Evolutionary conservation across 2,888 invertebrate genomes (phyloP).

Genomic region (Norana najaformis): DNA sequence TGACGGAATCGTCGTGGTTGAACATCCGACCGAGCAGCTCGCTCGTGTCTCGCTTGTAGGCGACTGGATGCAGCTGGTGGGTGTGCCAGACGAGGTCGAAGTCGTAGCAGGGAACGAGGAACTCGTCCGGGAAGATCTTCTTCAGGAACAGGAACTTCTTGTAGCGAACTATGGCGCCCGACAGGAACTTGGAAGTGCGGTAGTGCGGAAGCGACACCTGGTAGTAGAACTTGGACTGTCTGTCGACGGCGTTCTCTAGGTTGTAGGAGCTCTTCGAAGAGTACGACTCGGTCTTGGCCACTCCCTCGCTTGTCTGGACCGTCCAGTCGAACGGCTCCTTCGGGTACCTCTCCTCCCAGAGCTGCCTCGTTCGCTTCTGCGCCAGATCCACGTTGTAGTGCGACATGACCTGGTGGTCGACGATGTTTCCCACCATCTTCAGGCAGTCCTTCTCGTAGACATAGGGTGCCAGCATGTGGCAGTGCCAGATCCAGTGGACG

Average conservation of each 20-base stretch:
- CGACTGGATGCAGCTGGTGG: conserved; percentile 63
- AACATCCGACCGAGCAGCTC: conserved; percentile 58
- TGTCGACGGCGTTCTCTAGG: conserved; percentile 58
- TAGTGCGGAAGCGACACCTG: conserved; percentile 65
- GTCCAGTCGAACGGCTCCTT: conserved; percentile 49
- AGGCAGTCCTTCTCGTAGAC: conserved; percentile 56
- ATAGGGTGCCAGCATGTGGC: conserved; percentile 59
- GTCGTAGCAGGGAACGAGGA: conserved; percentile 66
- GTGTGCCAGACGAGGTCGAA: conserved; percentile 66
- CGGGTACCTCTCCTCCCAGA: conserved; percentile 55
- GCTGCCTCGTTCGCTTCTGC: conserved; percentile 52
- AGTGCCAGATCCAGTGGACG: conserved; percentile 66
- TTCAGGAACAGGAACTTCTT: conserved; percentile 63
- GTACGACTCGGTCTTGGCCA: conserved; percentile 26
- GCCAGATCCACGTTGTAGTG: conserved; percentile 60
- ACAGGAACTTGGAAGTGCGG: conserved; percentile 62
- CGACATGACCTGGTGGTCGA: conserved; percentile 62
- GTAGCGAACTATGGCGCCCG: conserved; percentile 61
- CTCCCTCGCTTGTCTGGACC: background rate
- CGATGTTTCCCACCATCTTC: conserved; percentile 51
- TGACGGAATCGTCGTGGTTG: conserved; percentile 65
- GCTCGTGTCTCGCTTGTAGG: conserved; percentile 56
- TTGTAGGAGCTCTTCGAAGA: conserved; percentile 56
- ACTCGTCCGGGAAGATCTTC: conserved; percentile 61
- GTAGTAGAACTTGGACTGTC: conserved; percentile 65